Percentiles rank a stretch among this genome's conserved stretches.
phyloP scores from a whole-genome alignment of 2,113 vertebrate species.

The Onychorhynchus coronatus region DNA sequence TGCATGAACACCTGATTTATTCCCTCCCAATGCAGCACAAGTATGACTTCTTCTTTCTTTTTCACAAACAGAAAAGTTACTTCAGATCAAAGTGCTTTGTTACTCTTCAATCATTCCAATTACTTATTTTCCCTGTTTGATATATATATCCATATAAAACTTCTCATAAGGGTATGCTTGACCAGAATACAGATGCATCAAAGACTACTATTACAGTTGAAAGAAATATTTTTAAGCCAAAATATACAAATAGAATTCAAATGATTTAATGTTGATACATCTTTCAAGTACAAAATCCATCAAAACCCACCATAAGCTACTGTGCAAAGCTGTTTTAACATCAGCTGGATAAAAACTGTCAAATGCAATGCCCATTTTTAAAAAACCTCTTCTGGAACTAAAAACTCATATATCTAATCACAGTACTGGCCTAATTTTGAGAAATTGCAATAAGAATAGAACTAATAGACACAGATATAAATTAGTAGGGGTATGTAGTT shows the following conservation, averaged over 20 bases:
- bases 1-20: background rate
- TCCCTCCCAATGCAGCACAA: background rate
- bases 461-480: background rate
- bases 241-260: background rate
- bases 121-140: background rate
- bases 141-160: background rate
- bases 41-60: background rate
- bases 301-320: background rate
- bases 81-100: background rate
- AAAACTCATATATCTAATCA: background rate
- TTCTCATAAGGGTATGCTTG: background rate
- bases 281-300: background rate
- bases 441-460: background rate
- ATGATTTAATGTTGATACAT: background rate
- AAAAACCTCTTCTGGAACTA: background rate
- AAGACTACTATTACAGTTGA: background rate
- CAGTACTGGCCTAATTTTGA: background rate
- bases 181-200: background rate
- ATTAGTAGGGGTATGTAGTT: background rate
- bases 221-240: background rate
- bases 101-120: background rate
- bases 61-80: background rate
- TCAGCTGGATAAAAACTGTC: background rate
- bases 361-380: background rate
- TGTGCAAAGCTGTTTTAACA: background rate